phyloP scores from a whole-genome alignment of 2,113 vertebrate species.

The Phaethon lepturus region DNA sequence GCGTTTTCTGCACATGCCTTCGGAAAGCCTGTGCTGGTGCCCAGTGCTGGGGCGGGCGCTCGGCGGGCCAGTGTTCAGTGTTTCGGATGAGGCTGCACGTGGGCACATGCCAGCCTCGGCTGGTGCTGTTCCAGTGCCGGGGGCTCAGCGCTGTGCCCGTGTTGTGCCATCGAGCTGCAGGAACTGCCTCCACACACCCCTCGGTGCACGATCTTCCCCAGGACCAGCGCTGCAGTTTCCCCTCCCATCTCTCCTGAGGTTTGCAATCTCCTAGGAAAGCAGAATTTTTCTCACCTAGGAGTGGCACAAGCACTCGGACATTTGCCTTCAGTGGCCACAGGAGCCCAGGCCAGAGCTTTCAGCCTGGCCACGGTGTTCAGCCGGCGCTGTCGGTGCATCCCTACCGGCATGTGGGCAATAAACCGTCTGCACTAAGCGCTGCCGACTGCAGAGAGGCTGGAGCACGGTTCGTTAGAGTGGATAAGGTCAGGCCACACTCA shows the following conservation, averaged over 20 bases:
- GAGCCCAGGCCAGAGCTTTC: background rate
- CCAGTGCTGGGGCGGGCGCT: background rate
- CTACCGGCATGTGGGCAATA: background rate
- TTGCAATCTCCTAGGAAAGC: background rate
- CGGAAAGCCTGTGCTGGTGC: background rate
- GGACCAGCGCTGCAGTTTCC: background rate
- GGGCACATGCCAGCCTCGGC: background rate
- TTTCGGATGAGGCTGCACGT: background rate
- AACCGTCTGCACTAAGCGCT: background rate
- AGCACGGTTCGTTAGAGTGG: rapidly evolving
- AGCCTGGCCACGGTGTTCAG: background rate
- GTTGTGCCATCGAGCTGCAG: background rate
- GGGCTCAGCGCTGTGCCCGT: background rate
- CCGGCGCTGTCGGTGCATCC: rapidly evolving
- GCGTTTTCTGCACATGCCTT: conserved; percentile 11
- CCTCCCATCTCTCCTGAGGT: background rate
- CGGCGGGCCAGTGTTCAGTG: background rate
- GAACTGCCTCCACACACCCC: background rate
- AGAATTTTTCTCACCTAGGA: background rate
- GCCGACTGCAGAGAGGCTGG: rapidly evolving
- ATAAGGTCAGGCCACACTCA: background rate
- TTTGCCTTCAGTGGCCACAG: background rate
- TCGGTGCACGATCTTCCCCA: rapidly evolving
- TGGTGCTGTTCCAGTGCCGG: background rate
- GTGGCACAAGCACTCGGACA: rapidly evolving